These are phyloP conservation scores for Chiridota heheva DNA, from an alignment of 35 echinoderm and acorn worm species.

Conservation along the genomic window DNA sequence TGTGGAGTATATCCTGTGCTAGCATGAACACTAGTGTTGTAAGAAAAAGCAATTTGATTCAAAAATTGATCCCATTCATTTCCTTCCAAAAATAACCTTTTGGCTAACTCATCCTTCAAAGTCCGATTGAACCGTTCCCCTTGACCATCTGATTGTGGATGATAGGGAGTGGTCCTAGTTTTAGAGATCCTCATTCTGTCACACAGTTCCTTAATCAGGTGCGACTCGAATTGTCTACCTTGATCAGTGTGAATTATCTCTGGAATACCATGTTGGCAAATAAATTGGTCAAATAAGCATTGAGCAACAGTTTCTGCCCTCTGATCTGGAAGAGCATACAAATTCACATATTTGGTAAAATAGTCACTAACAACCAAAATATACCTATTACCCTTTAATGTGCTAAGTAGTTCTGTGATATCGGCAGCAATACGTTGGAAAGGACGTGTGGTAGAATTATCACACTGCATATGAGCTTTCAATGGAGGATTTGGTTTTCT, in stretches of 20 bases:
- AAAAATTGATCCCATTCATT: constrained; percentile 7
- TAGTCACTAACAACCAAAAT: constrained; percentile 42
- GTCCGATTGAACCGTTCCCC: constrained; percentile 17
- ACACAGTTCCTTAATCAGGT: no score
- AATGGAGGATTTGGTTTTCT: no score
- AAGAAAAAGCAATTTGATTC: constrained; percentile 16
- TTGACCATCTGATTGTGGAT: no score
- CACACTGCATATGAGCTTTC: no score
- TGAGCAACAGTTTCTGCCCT: constrained; percentile 33
- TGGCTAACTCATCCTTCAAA: constrained; percentile 24
- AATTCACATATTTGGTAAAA: constrained; percentile 48
- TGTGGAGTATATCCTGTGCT: constrained; percentile 34
- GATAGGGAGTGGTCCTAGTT: no score
- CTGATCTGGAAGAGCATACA: constrained; percentile 35
- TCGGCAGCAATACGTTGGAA: constrained; percentile 33
- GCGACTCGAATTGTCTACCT: neutral
- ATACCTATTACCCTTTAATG: constrained; percentile 35
- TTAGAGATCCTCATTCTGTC: no score
- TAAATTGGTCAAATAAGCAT: constrained; percentile 24
- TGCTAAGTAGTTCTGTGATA: constrained; percentile 49
- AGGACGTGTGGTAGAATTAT: neutral
- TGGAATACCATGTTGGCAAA: constrained; percentile 31
- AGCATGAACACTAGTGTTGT: constrained; percentile 18
- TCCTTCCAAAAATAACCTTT: constrained; percentile 3
- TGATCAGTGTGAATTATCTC: constrained; percentile 7